These are phyloP conservation scores for Epizoanthus fatuus DNA, from an alignment of 92 coral and sea anemone genomes.

Conservation along the genomic window DNA sequence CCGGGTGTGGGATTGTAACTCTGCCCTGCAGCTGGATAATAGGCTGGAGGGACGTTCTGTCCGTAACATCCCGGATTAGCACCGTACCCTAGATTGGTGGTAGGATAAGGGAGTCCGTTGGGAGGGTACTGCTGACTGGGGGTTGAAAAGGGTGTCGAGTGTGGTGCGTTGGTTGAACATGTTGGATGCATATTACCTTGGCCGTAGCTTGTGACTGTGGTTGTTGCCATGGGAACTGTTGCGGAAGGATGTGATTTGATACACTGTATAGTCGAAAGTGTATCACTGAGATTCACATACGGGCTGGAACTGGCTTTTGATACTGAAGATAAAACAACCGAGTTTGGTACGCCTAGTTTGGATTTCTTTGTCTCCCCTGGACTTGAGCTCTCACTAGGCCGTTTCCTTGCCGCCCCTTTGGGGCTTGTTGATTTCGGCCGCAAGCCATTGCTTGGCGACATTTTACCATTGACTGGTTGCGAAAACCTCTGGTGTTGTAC, in stretches of 20 bases:
- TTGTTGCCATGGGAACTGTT: constrained; percentile 35
- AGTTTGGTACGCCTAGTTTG: constrained; percentile 25
- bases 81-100: constrained; percentile 40
- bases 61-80: constrained; percentile 12
- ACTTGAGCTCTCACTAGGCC: constrained; percentile 14
- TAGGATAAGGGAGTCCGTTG: constrained; percentile 29
- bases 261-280: constrained; percentile 69
- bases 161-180: neutral
- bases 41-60: constrained; percentile 61
- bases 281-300: constrained; percentile 81
- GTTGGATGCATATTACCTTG: constrained; percentile 24
- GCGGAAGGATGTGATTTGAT: constrained; percentile 45
- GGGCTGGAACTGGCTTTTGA: constrained; percentile 18
- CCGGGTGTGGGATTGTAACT: constrained; percentile 52
- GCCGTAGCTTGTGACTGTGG: constrained; percentile 1
- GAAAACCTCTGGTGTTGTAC: constrained; percentile 19
- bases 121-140: constrained; percentile 12
- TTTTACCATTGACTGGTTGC: constrained; percentile 44
- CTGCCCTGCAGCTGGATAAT: constrained; percentile 64
- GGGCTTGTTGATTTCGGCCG: constrained; percentile 28
- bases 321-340: constrained; percentile 12
- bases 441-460: constrained; percentile 14
- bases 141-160: constrained; percentile 8
- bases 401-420: constrained; percentile 53
- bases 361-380: constrained; percentile 74